Conservation (phyloP, 2,797 vertebrate species). For the Ctenopoma multispine region DNA sequence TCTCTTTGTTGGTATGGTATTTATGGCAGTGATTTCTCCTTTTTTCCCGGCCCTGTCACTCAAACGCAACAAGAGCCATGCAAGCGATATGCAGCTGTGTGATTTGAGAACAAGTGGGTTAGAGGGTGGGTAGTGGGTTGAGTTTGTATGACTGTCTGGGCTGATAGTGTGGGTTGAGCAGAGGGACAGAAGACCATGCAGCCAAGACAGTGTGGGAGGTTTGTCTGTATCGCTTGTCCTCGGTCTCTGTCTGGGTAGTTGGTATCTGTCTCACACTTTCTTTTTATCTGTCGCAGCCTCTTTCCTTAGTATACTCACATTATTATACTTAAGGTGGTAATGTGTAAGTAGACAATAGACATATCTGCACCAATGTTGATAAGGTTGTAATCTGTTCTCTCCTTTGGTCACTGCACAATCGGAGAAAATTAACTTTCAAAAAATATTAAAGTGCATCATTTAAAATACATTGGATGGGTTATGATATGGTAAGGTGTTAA, state of each 20-base stretch:
- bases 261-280: constrained; percentile 23
- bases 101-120: constrained; percentile 66
- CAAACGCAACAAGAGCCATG: constrained; percentile 61
- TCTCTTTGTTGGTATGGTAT: constrained; percentile 71
- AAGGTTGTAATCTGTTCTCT: constrained; percentile 5
- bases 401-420: neutral
- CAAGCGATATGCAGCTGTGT: constrained; percentile 60
- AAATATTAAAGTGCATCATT: neutral
- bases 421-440: neutral
- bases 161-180: constrained; percentile 63
- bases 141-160: constrained; percentile 60
- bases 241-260: constrained; percentile 49
- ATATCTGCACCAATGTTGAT: constrained; percentile 9
- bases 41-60: constrained; percentile 67
- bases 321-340: constrained; percentile 12
- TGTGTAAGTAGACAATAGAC: neutral
- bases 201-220: constrained; percentile 63
- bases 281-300: constrained; percentile 42
- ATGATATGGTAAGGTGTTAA: neutral
- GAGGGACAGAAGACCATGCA: constrained; percentile 50
- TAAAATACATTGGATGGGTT: neutral
- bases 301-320: constrained; percentile 5
- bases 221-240: constrained; percentile 56
- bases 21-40: constrained; percentile 63
- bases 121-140: constrained; percentile 62